Base-by-base conservation (phyloP, 2,888 invertebrate genomes). In the Mesoligia furuncula region DNA sequence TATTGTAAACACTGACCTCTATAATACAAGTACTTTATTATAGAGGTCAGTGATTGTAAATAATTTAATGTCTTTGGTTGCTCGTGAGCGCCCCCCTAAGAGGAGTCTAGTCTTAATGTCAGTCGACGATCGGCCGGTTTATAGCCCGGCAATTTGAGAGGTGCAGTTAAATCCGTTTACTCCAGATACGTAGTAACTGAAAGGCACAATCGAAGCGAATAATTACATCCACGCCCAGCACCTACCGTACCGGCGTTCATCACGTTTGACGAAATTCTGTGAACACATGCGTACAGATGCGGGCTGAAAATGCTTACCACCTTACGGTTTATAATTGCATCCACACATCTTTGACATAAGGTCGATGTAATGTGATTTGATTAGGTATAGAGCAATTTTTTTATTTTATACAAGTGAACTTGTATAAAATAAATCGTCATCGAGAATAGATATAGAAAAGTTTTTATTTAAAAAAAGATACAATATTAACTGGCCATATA, bases 201-300 rank as follows among this genome's bases (percentile, higher is more conserved):
- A 13, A 57, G 11, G 42, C 51, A 27, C 57, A 79, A 59, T 70
- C 31, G 20, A 15, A 70, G 71, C 59, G n/a, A 42, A 42, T 51
- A 66, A 71, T 71, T 24, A 61, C 59, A 71, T 79, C 31, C 51
- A 36, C 65, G 57, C 39, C 13, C 15, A 24, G 5, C 27, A 13
- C 39, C 48, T 48, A 31, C 20, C 15, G 7, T 17, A 13, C 24
- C 27, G 1, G 17, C 31, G 20, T 42, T 31, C 36, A 73, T 73
- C 27, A 51, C 59, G 24, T 54, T 80, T 36, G 20, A 31, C n/a
- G 13, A n/a, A 51, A 39, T 80, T 48, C 54, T 31, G 39, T 24
- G n/a, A 70, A 54, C 51, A 51, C 39, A 62, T 4, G 20, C 31
- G 61, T 31, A 59, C 17, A n/a, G 17, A 36, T 36, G 20, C 20